These are phyloP conservation scores for Parascotia fuliginaria DNA, from an alignment of 2,888 invertebrate species.

Conservation along the genomic window DNA sequence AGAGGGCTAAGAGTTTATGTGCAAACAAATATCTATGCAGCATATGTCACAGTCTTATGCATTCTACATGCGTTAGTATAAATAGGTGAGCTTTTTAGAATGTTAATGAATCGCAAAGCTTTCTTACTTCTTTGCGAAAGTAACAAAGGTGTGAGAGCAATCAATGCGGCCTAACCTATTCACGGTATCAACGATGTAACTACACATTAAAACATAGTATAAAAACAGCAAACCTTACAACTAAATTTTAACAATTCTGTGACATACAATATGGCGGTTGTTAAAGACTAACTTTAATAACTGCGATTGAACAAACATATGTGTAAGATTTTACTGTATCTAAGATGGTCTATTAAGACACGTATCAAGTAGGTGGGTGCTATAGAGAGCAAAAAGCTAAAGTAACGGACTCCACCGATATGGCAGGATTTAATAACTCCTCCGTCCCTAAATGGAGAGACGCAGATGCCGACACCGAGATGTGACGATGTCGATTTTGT, in stretches of 20 bases:
- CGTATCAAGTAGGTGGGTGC: slow-evolving; percentile 38
- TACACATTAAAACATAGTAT: too few relatives aligned
- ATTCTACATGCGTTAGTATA: slow-evolving; percentile 19
- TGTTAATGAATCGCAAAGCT: slow-evolving; percentile 14
- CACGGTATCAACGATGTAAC: too few relatives aligned
- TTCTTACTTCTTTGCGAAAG: slow-evolving; percentile 24
- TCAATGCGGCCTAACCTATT: slow-evolving; percentile 1
- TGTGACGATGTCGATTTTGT: slow-evolving; percentile 53
- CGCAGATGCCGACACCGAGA: slow-evolving; percentile 50
- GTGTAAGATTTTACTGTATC: slow-evolving; percentile 20
- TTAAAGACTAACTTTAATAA: neutral
- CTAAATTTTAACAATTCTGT: too few relatives aligned
- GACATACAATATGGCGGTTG: too few relatives aligned
- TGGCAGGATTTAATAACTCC: slow-evolving; percentile 77
- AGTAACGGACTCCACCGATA: slow-evolving; percentile 74
- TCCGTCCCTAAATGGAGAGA: slow-evolving; percentile 65
- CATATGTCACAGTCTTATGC: slow-evolving; percentile 6
- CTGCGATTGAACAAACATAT: slow-evolving; percentile 11
- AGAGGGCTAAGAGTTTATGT: slow-evolving; percentile 5
- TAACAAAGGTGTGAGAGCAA: slow-evolving; percentile 11
- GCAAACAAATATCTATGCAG: slow-evolving; percentile 18
- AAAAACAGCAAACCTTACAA: too few relatives aligned
- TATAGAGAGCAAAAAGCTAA: slow-evolving; percentile 61
- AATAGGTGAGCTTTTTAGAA: slow-evolving; percentile 22
- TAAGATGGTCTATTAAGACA: slow-evolving; percentile 33